These are phyloP conservation scores for Drosophila mimica DNA, from an alignment of 2,888 invertebrate genomes.

Conservation along the genomic window DNA sequence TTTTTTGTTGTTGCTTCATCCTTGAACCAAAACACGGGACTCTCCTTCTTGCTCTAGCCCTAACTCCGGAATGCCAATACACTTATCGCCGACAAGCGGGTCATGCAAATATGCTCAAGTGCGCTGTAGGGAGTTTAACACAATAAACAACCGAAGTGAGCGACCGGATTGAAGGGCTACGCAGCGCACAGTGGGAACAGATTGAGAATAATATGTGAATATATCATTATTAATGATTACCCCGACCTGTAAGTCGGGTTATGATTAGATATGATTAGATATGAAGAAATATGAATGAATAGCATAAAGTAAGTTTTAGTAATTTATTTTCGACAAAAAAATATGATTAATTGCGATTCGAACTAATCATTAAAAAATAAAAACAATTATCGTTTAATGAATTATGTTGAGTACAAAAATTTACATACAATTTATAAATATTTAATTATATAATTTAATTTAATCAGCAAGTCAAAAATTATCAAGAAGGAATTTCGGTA, in stretches of 20 bases:
- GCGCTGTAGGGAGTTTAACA: constrained; percentile 73
- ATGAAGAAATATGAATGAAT: background rate
- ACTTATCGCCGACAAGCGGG: constrained; percentile 72
- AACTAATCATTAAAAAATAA: background rate
- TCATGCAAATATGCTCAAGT: constrained; percentile 78
- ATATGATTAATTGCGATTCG: background rate
- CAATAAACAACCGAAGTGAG: constrained; percentile 69
- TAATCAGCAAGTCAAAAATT: background rate
- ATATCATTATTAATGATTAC: background rate
- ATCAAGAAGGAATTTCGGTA: accelerated
- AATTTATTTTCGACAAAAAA: background rate
- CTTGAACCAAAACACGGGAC: constrained; percentile 54
- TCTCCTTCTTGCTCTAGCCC: constrained; percentile 17
- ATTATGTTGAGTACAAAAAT: accelerated
- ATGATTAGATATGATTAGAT: too few species aligned
- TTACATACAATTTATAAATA: accelerated
- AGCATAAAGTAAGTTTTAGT: background rate
- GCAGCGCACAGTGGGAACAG: constrained; percentile 37
- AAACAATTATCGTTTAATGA: background rate
- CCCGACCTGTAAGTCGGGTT: too few species aligned
- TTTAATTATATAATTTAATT: background rate
- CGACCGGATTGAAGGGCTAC: constrained; percentile 54
- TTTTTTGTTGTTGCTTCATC: constrained; percentile 43
- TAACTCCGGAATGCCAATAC: constrained; percentile 69
- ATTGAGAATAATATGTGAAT: background rate